Conservation (phyloP, 2,888 invertebrate genomes). For the Drosophila kanekoi region DNA sequence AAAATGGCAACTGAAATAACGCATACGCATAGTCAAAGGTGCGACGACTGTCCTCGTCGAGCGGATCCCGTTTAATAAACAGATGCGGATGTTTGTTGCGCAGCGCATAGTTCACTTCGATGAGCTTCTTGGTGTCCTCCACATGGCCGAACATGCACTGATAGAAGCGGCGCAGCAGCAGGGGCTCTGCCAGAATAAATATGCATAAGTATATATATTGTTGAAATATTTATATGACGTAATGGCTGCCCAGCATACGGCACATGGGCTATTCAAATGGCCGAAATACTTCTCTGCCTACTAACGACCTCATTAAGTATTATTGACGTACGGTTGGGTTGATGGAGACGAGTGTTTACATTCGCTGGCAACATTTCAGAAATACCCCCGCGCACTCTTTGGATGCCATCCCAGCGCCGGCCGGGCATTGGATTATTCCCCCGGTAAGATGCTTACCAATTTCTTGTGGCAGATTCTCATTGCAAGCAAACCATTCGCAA, state of each 20-base stretch:
- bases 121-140: constrained; percentile 77
- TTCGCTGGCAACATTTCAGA: constrained; percentile 32
- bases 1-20: neutral
- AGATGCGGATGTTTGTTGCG: constrained; percentile 86
- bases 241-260: constrained; percentile 39
- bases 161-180: constrained; percentile 79
- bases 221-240: constrained; percentile 47
- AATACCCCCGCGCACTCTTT: neutral
- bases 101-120: constrained; percentile 85
- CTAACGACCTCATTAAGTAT: constrained; percentile 68
- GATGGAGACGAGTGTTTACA: constrained; percentile 20
- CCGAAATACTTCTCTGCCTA: constrained; percentile 44
- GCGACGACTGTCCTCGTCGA: constrained; percentile 68
- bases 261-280: constrained; percentile 28
- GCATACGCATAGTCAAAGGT: constrained; percentile 79
- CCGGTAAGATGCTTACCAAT: constrained; percentile 66
- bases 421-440: no score
- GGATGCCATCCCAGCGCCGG: no score
- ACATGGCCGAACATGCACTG: constrained; percentile 74
- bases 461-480: constrained; percentile 75
- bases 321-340: constrained; percentile 24
- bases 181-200: constrained; percentile 65
- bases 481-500: constrained; percentile 71
- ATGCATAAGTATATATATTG: neutral
- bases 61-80: constrained; percentile 86